Evolutionary conservation across 2,113 vertebrate genomes (phyloP).

Genomic region (Entosphenus tridentatus): DNA sequence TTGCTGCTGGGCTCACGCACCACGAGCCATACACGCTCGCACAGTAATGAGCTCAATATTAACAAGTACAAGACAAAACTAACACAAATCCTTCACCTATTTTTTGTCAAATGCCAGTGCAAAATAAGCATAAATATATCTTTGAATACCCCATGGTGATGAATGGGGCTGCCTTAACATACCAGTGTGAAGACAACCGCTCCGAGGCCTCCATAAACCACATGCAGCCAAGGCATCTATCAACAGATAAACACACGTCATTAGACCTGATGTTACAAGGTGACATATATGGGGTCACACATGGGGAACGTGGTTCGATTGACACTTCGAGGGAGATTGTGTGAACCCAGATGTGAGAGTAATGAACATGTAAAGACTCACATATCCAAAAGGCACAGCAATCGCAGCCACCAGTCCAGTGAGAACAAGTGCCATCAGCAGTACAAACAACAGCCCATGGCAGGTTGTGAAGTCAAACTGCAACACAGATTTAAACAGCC

Average conservation of each 20-base stretch:
- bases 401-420: slow-evolving; percentile 16
- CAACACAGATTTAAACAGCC: too few species aligned
- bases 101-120: too few species aligned
- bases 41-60: too few species aligned
- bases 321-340: background rate
- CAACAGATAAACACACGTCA: background rate
- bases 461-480: slow-evolving; percentile 18
- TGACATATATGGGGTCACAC: background rate
- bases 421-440: slow-evolving; percentile 17
- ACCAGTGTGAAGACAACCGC: slow-evolving; percentile 18
- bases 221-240: slow-evolving; percentile 19
- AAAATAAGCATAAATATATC: too few species aligned
- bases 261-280: background rate
- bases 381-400: slow-evolving; percentile 17
- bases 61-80: too few species aligned
- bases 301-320: background rate
- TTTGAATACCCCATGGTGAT: background rate
- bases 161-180: slow-evolving; percentile 5
- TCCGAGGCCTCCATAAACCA: slow-evolving; percentile 16
- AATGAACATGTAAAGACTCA: slow-evolving; percentile 9
- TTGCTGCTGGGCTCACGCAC: too few species aligned
- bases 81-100: too few species aligned
- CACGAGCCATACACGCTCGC: too few species aligned
- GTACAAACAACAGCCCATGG: slow-evolving; percentile 16
- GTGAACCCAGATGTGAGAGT: background rate